phyloP scores from a whole-genome alignment of 2,113 vertebrate genomes.

The Psammodynastes pulverulentus region DNA sequence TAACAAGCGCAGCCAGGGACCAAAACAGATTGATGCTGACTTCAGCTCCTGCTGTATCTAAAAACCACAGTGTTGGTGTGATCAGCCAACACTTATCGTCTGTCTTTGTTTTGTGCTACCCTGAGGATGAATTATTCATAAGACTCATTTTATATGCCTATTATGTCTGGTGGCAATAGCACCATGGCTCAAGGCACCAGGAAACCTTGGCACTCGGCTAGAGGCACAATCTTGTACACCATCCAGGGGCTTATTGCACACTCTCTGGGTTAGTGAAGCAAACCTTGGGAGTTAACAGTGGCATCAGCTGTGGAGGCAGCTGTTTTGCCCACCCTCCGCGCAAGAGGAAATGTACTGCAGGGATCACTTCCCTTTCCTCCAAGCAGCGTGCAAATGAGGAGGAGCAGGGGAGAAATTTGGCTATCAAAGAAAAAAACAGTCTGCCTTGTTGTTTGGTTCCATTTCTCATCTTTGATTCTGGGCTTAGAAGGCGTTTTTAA shows the following conservation, averaged over 20 bases:
- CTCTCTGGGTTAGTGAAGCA: conserved; percentile 54
- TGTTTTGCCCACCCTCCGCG: conserved; percentile 56
- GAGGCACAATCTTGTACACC: conserved; percentile 25
- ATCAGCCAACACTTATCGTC: conserved; percentile 51
- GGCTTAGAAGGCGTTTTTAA: conserved; percentile 41
- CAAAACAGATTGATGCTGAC: conserved; percentile 33
- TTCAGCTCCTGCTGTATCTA: conserved; percentile 42
- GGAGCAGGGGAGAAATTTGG: conserved; percentile 16
- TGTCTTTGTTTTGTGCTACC: conserved; percentile 55
- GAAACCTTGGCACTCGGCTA: conserved; percentile 5
- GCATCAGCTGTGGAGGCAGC: conserved; percentile 67
- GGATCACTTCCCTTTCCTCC: not conserved
- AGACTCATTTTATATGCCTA: conserved; percentile 53
- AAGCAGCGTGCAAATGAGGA: conserved; percentile 12
- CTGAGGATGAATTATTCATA: conserved; percentile 62
- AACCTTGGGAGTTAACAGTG: conserved; percentile 42
- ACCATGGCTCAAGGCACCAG: conserved; percentile 38
- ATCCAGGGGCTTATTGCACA: conserved; percentile 47
- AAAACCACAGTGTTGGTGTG: conserved; percentile 38
- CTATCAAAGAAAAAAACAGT: conserved; percentile 32
- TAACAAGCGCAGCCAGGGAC: conserved; percentile 8
- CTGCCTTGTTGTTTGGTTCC: conserved; percentile 1
- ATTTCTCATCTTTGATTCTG: conserved; percentile 7
- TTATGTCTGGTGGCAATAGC: conserved; percentile 59
- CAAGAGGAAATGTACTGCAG: conserved; percentile 48